Conservation (phyloP, 2,797 vertebrate genomes). For the Poeciliopsis turneri region DNA sequence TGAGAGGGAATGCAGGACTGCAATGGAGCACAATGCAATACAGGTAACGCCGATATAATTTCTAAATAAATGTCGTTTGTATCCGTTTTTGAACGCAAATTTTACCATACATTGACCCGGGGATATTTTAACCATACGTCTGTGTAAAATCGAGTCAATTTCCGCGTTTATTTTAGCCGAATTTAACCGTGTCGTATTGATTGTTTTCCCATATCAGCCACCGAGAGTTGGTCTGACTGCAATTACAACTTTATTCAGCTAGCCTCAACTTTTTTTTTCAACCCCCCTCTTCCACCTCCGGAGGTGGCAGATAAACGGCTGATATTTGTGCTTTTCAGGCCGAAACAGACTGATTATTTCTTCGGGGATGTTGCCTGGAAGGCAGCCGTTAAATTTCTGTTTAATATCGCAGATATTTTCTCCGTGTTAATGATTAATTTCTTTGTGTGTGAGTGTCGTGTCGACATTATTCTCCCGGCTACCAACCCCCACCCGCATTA, state of each 20-base stretch:
- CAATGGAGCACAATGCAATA: conserved; percentile 87
- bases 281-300: not conserved
- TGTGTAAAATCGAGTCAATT: conserved; percentile 9
- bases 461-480: conserved; percentile 64
- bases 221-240: conserved; percentile 65
- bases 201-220: conserved; percentile 68
- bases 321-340: conserved; percentile 31
- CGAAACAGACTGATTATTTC: not conserved
- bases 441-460: conserved; percentile 81
- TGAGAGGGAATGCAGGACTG: conserved; percentile 83
- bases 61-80: conserved; percentile 45
- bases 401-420: conserved; percentile 76
- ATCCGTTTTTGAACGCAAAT: not conserved
- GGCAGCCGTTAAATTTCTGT: conserved; percentile 39
- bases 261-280: conserved; percentile 67
- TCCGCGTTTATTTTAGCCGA: conserved; percentile 35
- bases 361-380: conserved; percentile 19
- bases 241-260: conserved; percentile 76
- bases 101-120: conserved; percentile 34
- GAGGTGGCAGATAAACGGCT: conserved; percentile 20
- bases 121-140: conserved; percentile 27
- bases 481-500: conserved; percentile 78
- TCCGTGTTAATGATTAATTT: conserved; percentile 85
- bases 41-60: conserved; percentile 81
- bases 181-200: conserved; percentile 73